Evolutionary conservation across 2,113 vertebrate genomes (phyloP), one percentile per base, ranked within the genome.

Genomic region (Burhinus oedicnemus): DNA sequence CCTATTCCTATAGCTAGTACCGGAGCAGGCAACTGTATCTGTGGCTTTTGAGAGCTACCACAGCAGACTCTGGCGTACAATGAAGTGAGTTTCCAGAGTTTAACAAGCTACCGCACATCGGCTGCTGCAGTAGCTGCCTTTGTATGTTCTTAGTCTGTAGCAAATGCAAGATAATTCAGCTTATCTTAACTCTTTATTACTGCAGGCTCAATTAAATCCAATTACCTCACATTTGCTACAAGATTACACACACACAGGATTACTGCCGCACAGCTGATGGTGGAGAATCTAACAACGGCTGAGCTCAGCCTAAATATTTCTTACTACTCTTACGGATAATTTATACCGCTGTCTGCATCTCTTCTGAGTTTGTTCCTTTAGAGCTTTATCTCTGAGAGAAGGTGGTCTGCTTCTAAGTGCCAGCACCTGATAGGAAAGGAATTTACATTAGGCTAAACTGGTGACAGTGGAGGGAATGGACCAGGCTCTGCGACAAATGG

Each of bases 201-300:
- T 77, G 32, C 51, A 71, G 91, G 72, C 83, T 94, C 94, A 92
- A 87, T 95, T 95, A 95, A 95, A 97, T 91, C 91, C 45, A 92
- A 87, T 95, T 96, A 95, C 77, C 13, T 92, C 89, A 94, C 60
- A 74, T 91, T 94, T 87, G 68, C 54, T 68, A 72, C 60, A 83
- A 83, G 83, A 84, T 95, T 90, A 66, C 55, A 89, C 47, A 55
- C 38, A 55, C 34, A 62, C 0, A 72, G 72, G 58, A 87, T 95
- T 95, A 94, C 47, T 78, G 55, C 38, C 3, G 12, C 83, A 89
- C 64, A 62, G 45, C 34, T 74, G 49, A 34, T 80, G 29, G 38
- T 81, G 22, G 45, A 61, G 60, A 95, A 84, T 62, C 80, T 89
- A 49, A 84, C n/a, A 77, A 58, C 1, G 66, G 78, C 78, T 93